Evolutionary conservation across 1,140 invertebrate genomes (phyloP), one percentile per base, ranked within the genome.

Genomic region (Carposina sasakii): DNA sequence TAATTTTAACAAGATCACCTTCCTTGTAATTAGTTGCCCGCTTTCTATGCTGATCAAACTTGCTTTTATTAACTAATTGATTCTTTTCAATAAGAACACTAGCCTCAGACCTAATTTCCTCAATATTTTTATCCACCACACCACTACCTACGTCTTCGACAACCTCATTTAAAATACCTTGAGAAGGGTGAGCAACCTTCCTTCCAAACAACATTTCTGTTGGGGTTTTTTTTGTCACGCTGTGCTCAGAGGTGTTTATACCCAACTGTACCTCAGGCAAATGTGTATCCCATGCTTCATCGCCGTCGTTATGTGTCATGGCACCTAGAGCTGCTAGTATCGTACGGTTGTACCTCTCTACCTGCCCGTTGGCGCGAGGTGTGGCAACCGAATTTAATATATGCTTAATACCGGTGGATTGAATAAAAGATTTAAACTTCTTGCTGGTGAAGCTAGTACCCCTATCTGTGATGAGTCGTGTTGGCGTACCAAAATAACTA

Each of bases 1-100:
- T 19, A 20, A 62, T 39, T 21, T 47, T 34, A 9, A 63, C 57
- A 34, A 63, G 37, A 34, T 57, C 57, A 20, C 60, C 57, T 26
- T 56, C 48, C 9, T 42, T 36, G 47, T 48, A 60, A 2, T 47
- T 40, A 13, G 15, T 56, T 37, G 21, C 20, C 20, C 30, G 13
- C 26, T 48, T 53, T 13, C 40, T 44, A 31, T 21, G 22, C 43
- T 48, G 50, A 31, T 63, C 44, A 31, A 30, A 59, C 3, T 48
- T 30, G 21, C 22, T 33, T 42, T 48, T 56, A 10, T 36, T 48
- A 23, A 16, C 52, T 28, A 50, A 23, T 34, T 63, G 49, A 19
- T 56, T 44, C 17, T 47, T 30, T 16, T 26, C 41, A 20, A 59
- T 53, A 13, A 17, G 21, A 16, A 50, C 20, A 34, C 36, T 45